Evolutionary conservation across 2,113 vertebrate species (phyloP).

Genomic region (Tympanuchus pallidicinctus): DNA sequence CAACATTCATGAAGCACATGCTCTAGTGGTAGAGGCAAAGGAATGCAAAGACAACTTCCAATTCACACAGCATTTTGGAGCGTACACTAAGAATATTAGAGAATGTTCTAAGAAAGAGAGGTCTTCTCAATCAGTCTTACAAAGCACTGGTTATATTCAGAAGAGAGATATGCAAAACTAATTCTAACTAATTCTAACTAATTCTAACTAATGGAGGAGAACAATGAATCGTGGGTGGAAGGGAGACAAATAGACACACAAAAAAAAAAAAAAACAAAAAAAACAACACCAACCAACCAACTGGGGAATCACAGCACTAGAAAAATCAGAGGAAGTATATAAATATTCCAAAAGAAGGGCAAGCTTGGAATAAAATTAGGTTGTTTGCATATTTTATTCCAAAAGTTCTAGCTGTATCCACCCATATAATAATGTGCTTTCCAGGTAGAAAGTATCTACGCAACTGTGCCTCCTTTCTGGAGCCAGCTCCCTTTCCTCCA

Average conservation of each 20-base stretch:
- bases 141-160: background rate
- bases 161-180: background rate
- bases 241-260: background rate
- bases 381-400: conserved; percentile 32
- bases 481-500: background rate
- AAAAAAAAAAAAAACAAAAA: background rate
- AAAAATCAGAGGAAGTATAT: background rate
- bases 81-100: background rate
- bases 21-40: background rate
- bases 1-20: background rate
- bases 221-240: background rate
- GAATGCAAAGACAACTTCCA: background rate
- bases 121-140: background rate
- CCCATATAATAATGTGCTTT: conserved; percentile 52
- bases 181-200: too few species aligned
- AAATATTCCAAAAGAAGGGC: conserved; percentile 18
- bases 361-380: background rate
- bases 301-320: background rate
- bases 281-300: too few species aligned
- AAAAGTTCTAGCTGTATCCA: conserved; percentile 30
- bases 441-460: conserved; percentile 54
- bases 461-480: background rate
- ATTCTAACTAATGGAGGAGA: background rate
- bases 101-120: background rate
- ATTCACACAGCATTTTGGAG: background rate